phyloP scores from a whole-genome alignment of 2,797 vertebrate species.

The Siniperca undulata region DNA sequence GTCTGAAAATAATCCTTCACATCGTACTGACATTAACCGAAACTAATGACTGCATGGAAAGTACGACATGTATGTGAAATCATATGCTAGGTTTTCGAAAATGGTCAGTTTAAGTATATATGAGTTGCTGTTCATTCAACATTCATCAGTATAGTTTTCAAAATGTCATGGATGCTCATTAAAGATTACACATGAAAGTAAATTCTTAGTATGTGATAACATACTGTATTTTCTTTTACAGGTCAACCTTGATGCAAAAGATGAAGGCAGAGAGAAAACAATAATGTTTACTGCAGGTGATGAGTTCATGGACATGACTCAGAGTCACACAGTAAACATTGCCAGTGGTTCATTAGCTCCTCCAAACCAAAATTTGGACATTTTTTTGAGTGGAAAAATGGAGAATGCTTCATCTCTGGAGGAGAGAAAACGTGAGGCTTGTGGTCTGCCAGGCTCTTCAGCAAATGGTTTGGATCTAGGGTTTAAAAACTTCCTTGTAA shows the following conservation, averaged over 20 bases:
- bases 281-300: slow-evolving; percentile 86
- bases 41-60: neutral
- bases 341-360: slow-evolving; percentile 53
- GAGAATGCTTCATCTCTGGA: slow-evolving; percentile 34
- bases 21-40: neutral
- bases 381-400: neutral
- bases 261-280: slow-evolving; percentile 82
- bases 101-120: neutral
- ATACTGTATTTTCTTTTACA: slow-evolving; percentile 47
- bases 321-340: slow-evolving; percentile 88
- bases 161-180: neutral
- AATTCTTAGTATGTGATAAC: neutral
- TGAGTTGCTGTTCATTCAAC: neutral
- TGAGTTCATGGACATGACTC: slow-evolving; percentile 91
- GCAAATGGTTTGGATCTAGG: slow-evolving; percentile 44
- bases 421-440: slow-evolving; percentile 36
- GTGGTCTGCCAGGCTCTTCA: neutral
- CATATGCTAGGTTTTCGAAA: neutral
- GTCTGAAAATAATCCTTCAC: neutral
- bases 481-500: slow-evolving; percentile 43
- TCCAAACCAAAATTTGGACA: neutral
- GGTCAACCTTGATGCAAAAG: slow-evolving; percentile 57
- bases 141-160: neutral
- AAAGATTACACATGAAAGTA: neutral
- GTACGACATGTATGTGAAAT: neutral